Conservation (phyloP, 2,113 vertebrate species). For the Ramphastos sulfuratus region DNA sequence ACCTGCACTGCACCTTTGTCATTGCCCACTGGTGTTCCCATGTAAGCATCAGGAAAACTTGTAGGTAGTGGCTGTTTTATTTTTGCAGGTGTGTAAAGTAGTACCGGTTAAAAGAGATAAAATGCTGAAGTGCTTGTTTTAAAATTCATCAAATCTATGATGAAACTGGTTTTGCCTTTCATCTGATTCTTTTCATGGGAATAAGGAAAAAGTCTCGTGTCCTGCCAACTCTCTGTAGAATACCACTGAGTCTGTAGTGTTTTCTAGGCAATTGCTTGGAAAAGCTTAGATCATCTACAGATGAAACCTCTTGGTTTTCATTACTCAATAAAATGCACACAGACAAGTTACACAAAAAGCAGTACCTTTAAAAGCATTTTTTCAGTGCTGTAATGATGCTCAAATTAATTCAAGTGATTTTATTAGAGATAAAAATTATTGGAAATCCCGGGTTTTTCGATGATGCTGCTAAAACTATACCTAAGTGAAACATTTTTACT, state of each 20-base stretch:
- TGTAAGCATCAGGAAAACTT: neutral
- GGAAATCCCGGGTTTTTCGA: constrained; percentile 70
- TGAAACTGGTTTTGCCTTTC: neutral
- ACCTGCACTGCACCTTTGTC: neutral
- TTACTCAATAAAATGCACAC: constrained; percentile 24
- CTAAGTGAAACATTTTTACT: constrained; percentile 76
- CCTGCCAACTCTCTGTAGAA: neutral
- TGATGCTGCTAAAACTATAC: constrained; percentile 77
- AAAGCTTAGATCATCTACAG: constrained; percentile 2
- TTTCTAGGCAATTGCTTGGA: neutral
- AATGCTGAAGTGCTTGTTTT: neutral
- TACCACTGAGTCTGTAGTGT: neutral
- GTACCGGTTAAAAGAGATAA: neutral
- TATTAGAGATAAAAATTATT: constrained; percentile 75
- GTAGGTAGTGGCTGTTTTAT: neutral
- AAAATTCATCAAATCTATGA: neutral
- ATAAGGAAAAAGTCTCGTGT: neutral
- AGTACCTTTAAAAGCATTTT: constrained; percentile 32
- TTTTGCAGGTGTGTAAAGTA: neutral
- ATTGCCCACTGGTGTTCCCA: neutral
- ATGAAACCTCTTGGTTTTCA: constrained; percentile 39
- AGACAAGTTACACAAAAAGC: neutral
- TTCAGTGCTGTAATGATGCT: constrained; percentile 30
- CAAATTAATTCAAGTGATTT: constrained; percentile 76
- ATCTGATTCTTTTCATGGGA: neutral